phyloP scores from a whole-genome alignment of 2,888 invertebrate genomes.

The Apamea sordens region DNA sequence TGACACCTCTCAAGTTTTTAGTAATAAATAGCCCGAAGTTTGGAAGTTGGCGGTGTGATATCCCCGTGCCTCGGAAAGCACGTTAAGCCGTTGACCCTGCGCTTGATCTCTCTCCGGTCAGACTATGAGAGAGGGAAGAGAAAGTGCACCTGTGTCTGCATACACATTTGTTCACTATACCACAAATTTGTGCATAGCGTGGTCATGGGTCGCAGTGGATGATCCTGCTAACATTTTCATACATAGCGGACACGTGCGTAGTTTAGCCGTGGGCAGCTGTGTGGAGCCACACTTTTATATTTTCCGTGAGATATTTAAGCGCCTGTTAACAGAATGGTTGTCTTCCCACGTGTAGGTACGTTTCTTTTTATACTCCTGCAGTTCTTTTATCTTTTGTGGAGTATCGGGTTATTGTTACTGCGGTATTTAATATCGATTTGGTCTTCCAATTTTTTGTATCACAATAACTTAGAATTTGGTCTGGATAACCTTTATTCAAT shows the following conservation, averaged over 20 bases:
- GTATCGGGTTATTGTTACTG: not conserved
- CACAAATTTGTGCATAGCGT: not conserved
- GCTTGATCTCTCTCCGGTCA: too few species aligned
- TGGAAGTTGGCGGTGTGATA: not conserved
- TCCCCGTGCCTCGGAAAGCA: too few species aligned
- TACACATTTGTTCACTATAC: not conserved
- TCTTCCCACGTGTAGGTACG: not conserved
- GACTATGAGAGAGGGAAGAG: not conserved
- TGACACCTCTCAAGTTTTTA: too few species aligned
- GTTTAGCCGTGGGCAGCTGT: not conserved
- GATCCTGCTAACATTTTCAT: not conserved
- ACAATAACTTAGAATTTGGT: too few species aligned
- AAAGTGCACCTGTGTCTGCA: too few species aligned
- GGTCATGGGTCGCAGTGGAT: not conserved
- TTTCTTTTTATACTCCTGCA: not conserved
- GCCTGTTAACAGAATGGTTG: conserved; percentile 27
- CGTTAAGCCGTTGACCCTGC: not conserved
- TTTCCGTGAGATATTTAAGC: conserved; percentile 20
- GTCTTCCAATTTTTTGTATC: too few species aligned
- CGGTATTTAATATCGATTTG: not conserved
- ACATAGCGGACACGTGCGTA: not conserved
- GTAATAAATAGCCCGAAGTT: not conserved
- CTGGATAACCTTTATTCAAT: too few species aligned
- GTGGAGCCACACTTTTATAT: not conserved
- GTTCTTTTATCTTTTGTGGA: not conserved